A percentile compares a stretch with the other conserved stretches of the same genome.
Evolutionary conservation across 2,888 invertebrate genomes (phyloP).

Genomic region (Serripes groenlandicus): DNA sequence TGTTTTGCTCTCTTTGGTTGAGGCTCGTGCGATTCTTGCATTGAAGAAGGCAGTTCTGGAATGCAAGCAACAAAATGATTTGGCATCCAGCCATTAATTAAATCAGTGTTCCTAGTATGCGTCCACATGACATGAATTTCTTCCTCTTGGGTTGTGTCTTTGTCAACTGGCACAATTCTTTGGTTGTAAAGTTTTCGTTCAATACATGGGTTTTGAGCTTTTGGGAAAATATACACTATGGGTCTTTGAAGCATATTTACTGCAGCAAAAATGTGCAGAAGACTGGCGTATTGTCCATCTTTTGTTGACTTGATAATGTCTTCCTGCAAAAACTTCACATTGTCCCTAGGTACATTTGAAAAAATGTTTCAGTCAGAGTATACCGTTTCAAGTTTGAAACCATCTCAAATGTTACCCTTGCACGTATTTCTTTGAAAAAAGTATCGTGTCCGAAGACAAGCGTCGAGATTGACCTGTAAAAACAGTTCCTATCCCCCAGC

Average conservation of each 20-base stretch:
- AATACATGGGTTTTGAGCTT: background rate
- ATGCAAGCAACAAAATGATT: background rate
- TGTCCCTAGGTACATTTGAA: background rate
- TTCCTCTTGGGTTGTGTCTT: background rate
- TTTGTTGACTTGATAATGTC: background rate
- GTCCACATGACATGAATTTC: background rate
- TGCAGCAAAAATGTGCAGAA: background rate
- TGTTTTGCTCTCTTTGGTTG: background rate
- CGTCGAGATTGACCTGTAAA: no score
- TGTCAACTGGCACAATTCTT: background rate
- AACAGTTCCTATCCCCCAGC: no score
- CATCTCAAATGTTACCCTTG: no score
- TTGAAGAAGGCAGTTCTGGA: background rate
- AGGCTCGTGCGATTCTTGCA: background rate
- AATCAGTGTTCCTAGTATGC: background rate
- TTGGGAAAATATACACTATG: background rate
- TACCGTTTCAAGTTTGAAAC: no score
- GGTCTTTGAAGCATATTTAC: background rate
- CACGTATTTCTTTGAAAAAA: no score
- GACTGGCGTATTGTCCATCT: background rate
- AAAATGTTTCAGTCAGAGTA: no score
- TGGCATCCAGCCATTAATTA: background rate
- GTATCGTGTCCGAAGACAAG: no score
- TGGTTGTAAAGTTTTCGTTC: background rate
- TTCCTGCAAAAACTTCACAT: background rate